These are phyloP conservation scores for Aphelenchoides avenae DNA, from an alignment of 1,140 invertebrate species.

Conservation along the genomic window DNA sequence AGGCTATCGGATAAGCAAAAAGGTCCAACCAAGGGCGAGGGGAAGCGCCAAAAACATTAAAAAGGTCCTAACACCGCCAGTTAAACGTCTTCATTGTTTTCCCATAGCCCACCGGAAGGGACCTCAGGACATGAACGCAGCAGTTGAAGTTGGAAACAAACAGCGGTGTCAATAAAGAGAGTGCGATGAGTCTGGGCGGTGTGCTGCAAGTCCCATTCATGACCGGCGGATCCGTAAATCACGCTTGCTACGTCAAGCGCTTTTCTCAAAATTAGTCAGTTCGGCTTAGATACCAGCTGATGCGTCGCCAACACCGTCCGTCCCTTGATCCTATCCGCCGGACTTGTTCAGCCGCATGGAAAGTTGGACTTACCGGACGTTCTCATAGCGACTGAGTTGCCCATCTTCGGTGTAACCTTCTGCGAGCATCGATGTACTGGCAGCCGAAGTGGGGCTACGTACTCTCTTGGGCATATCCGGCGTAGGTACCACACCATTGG, in stretches of 20 bases:
- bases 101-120: no score
- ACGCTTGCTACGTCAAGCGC: background rate
- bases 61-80: no score
- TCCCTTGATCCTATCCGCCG: background rate
- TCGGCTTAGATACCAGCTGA: background rate
- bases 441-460: no score
- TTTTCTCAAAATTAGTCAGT: background rate
- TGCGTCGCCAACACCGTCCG: background rate
- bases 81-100: no score
- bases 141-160: no score
- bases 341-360: background rate
- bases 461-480: no score
- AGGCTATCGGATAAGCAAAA: no score
- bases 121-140: no score
- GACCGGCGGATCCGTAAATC: background rate
- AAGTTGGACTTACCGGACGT: slow-evolving; percentile 20
- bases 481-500: no score
- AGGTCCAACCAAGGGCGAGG: no score
- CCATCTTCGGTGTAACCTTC: slow-evolving; percentile 29
- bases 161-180: no score
- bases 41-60: no score
- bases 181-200: background rate
- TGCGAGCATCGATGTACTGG: slow-evolving; percentile 16
- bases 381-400: slow-evolving; percentile 27
- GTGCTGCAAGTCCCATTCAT: background rate